These are phyloP conservation scores for Petrophora chlorosata DNA, from an alignment of 2,888 invertebrate genomes.

Conservation along the genomic window DNA sequence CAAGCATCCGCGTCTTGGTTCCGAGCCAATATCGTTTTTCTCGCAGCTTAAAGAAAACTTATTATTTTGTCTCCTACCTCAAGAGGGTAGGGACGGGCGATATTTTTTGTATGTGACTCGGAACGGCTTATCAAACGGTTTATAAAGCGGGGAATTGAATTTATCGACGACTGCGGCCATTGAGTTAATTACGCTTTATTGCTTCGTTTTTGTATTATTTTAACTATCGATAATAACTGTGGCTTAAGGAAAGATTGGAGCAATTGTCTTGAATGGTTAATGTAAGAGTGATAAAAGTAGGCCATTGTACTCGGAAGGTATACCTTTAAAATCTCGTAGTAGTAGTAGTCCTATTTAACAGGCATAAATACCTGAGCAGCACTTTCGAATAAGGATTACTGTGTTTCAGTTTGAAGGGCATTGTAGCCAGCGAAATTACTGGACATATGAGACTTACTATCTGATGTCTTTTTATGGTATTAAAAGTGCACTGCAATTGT, in stretches of 20 bases:
- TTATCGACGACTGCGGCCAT: conserved; percentile 21
- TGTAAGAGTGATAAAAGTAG: too few relatives aligned
- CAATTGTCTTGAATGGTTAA: too few relatives aligned
- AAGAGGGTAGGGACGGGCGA: conserved; percentile 28
- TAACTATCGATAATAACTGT: background rate
- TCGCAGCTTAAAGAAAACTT: conserved; percentile 40
- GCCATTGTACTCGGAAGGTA: too few relatives aligned
- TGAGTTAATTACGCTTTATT: conserved; percentile 23
- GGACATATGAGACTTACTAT: too few relatives aligned
- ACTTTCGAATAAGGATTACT: too few relatives aligned
- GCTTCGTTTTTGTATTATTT: conserved; percentile 5
- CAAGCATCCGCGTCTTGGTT: conserved; percentile 34
- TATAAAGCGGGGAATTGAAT: conserved; percentile 29
- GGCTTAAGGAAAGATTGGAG: background rate
- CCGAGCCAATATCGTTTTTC: conserved; percentile 38
- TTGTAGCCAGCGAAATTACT: too few relatives aligned
- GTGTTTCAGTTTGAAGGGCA: too few relatives aligned
- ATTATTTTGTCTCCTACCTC: conserved; percentile 38
- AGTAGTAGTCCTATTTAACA: too few relatives aligned
- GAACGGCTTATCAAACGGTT: conserved; percentile 32
- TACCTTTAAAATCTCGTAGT: too few relatives aligned
- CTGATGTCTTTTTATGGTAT: too few relatives aligned
- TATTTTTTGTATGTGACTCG: conserved; percentile 33
- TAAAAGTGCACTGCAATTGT: too few relatives aligned
- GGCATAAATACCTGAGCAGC: too few relatives aligned